A percentile compares a stretch with the other conserved stretches of the same genome.
Evolutionary conservation across 2,797 vertebrate genomes (phyloP).

Genomic region (Acrossocheilus fasciatus): DNA sequence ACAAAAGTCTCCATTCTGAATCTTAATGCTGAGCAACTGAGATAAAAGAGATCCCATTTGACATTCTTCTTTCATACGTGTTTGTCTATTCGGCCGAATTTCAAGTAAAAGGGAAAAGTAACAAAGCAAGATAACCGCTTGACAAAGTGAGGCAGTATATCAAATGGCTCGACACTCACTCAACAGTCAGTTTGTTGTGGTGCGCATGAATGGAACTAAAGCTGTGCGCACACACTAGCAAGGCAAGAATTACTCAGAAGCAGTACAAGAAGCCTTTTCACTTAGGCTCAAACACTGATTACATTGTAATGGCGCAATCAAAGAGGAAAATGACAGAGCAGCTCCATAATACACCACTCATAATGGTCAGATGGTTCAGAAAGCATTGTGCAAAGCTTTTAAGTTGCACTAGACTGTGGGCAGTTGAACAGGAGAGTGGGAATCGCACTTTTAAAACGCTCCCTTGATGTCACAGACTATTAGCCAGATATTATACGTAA

Average conservation of each 20-base stretch:
- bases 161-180: constrained; percentile 80
- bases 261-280: constrained; percentile 82
- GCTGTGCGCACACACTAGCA: constrained; percentile 74
- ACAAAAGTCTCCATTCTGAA: neutral
- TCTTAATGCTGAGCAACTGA: neutral
- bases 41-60: neutral
- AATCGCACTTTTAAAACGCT: constrained; percentile 56
- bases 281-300: constrained; percentile 79
- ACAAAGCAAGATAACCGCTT: constrained; percentile 66
- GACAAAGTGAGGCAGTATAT: constrained; percentile 81
- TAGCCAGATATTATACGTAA: constrained; percentile 71
- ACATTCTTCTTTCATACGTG: neutral
- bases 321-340: constrained; percentile 81
- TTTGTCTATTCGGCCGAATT: constrained; percentile 51
- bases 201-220: constrained; percentile 80
- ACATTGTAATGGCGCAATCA: constrained; percentile 83
- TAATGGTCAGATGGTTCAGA: constrained; percentile 73
- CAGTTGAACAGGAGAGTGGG: constrained; percentile 53
- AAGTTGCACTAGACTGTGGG: constrained; percentile 63
- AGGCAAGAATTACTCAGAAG: constrained; percentile 76
- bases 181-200: constrained; percentile 81
- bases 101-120: constrained; percentile 60
- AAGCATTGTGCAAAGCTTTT: constrained; percentile 54
- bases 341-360: constrained; percentile 79
- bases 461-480: constrained; percentile 61